Evolutionary conservation across 2,888 invertebrate species (phyloP), one percentile per base, ranked within the genome.

Genomic region (Lithophane leautieri): DNA sequence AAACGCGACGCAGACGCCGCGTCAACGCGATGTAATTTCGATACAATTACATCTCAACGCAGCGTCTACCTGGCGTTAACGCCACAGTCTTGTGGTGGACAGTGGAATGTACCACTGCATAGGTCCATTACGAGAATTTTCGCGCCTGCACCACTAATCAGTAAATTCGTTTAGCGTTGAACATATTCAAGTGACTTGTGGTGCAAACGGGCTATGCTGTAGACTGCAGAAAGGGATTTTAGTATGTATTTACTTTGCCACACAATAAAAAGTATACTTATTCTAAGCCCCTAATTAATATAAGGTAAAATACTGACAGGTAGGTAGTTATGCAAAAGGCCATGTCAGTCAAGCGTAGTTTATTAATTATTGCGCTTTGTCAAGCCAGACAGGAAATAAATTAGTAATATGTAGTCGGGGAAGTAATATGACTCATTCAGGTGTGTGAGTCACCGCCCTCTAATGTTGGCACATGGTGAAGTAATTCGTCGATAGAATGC

Each of bases 381-480:
- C 54, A 65, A 61, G 47, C 54, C 42, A 75, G 47, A 25, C 65
- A n/a, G 54, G 76, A 81, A 78, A 67, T 54, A 19, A 44, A 79
- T 52, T n/a, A 56, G 25, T 58, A 63, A 63, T 63, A 52, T 44
- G 14, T 61, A 70, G 12, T 50, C 0, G 14, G 74, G 74, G 73
- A 79, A 78, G 40, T 65, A n/a, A 54, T 14, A 42, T 69, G 66
- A 75, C 9, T 54, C 54, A 54, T 73, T 56, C 12, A 8, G 54
- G 16, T 73, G 16, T 22, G 25, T 60, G 60, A 81, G 28, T 78
- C 74, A 65, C n/a, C 28, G 61, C 42, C 28, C 12, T 61, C 14
- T 34, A 61, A 66, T 58, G 28, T 56, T 78, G 62, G 79, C 28
- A 69, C 1, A 22, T 22, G 40, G n/a, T 28, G 14, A 19, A 42